These are phyloP conservation scores for Agapostemon virescens DNA, from an alignment of 2,888 invertebrate genomes.

Conservation along the genomic window DNA sequence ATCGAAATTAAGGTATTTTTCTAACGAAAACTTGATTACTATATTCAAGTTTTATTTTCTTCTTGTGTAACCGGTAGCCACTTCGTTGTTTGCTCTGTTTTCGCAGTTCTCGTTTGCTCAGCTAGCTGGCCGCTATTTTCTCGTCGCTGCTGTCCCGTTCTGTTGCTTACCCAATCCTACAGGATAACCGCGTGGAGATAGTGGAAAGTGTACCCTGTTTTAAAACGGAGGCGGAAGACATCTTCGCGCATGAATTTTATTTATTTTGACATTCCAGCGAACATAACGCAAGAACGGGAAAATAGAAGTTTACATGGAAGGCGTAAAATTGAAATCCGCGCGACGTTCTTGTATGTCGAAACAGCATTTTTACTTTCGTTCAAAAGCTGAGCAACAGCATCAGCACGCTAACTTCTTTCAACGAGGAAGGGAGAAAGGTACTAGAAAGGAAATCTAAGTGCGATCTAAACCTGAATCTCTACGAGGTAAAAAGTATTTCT, in stretches of 20 bases:
- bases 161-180: slow-evolving; percentile 37
- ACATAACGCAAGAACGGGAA: slow-evolving; percentile 4
- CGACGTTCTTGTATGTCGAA: background rate
- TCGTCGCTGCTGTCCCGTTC: slow-evolving; percentile 20
- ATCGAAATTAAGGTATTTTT: background rate
- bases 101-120: slow-evolving; percentile 32
- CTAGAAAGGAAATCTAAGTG: too few species aligned
- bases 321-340: slow-evolving; percentile 1
- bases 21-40: background rate
- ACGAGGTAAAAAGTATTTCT: too few species aligned
- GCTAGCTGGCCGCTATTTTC: slow-evolving; percentile 18
- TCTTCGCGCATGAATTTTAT: slow-evolving; percentile 35
- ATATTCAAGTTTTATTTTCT: background rate
- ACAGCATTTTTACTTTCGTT: background rate
- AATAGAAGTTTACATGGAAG: slow-evolving; percentile 32
- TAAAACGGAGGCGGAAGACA: slow-evolving; percentile 32
- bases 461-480: too few species aligned
- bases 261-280: slow-evolving; percentile 25
- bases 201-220: slow-evolving; percentile 31
- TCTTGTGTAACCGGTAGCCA: background rate
- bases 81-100: slow-evolving; percentile 10
- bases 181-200: slow-evolving; percentile 31
- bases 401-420: too few species aligned
- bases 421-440: too few species aligned
- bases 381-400: background rate